Base-by-base conservation (phyloP, 2,797 vertebrate genomes). In the Dryobates pubescens region DNA sequence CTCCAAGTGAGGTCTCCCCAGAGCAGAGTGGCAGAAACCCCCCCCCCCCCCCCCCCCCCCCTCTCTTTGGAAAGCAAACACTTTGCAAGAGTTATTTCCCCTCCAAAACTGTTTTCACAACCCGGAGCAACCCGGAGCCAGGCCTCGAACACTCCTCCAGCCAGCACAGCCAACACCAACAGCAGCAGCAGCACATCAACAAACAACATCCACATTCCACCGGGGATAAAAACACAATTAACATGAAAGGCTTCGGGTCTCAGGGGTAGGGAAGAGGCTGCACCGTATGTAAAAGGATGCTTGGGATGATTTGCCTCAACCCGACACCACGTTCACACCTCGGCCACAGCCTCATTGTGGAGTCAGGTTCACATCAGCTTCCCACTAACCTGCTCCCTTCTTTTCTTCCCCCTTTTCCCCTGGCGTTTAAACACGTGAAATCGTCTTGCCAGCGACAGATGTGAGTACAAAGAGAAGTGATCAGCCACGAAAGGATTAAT, bases 401-500 rank as follows among this genome's bases (percentile, higher is more conserved):
- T 23, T 15, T 29, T 29, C 17, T 27, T 54, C 16, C n/a, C 29
- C 15, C 26, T 26, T 10, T 10, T 29, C 16, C 27, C 27, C 17
- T 30, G 9, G 27, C 29, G 17, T 58, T 92, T 64, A 61, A 18
- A 70, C 73, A 81, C 7, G 53, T 43, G 71, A 74, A 82, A 80
- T 3, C 6, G 45, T 8, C 76, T 30, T 11, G 57, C 92, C 84
- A 17, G 53, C 14, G 87, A 92, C 74, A 94, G 95, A 90, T 34
- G 34, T 0, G 59, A 86, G 83, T 76, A 94, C 89, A 87, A 92
- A 95, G 85, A 41, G 71, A 53, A 88, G 47, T 1, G 83, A 82
- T 82, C 59, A 70, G 89, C 91, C 63, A 75, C 90, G 53, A 61
- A 94, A 67, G 73, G 83, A 92, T 86, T 78, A 92, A 90, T 76